Conservation (phyloP, 2,888 invertebrate species). For the Invenusta paracnida region DNA sequence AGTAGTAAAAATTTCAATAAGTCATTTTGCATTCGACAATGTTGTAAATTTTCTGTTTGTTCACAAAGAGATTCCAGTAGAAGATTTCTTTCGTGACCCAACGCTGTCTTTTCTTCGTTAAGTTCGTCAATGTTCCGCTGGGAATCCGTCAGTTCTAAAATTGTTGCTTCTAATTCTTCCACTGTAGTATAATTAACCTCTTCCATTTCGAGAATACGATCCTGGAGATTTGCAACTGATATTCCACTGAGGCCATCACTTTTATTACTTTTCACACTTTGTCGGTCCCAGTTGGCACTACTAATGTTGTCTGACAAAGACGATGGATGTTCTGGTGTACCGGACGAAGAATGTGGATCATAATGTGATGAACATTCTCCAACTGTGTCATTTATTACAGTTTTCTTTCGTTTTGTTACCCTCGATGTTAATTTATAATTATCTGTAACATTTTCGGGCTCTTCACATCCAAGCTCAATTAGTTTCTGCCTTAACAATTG, state of each 20-base stretch:
- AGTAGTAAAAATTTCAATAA: conserved; percentile 72
- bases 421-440: not conserved
- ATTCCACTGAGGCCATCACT: conserved; percentile 1
- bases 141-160: conserved; percentile 83
- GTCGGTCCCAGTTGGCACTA: not conserved
- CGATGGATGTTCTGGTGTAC: not conserved
- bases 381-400: not conserved
- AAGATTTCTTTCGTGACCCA: conserved; percentile 81
- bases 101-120: conserved; percentile 78
- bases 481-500: conserved; percentile 6
- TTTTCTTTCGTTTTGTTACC: not conserved
- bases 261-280: conserved; percentile 12
- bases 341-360: not conserved
- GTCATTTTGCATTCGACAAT: conserved; percentile 76
- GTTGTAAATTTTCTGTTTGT: conserved; percentile 84
- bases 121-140: conserved; percentile 80
- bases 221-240: conserved; percentile 35
- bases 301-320: not conserved
- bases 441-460: conserved; percentile 4
- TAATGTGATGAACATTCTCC: conserved; percentile 21
- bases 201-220: conserved; percentile 42
- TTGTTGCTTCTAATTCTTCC: conserved; percentile 84
- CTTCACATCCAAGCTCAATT: conserved; percentile 6
- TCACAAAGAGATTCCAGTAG: conserved; percentile 81
- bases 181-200: conserved; percentile 68